Evolutionary conservation across 2,113 vertebrate species (phyloP).

Genomic region (Prunella himalayana): DNA sequence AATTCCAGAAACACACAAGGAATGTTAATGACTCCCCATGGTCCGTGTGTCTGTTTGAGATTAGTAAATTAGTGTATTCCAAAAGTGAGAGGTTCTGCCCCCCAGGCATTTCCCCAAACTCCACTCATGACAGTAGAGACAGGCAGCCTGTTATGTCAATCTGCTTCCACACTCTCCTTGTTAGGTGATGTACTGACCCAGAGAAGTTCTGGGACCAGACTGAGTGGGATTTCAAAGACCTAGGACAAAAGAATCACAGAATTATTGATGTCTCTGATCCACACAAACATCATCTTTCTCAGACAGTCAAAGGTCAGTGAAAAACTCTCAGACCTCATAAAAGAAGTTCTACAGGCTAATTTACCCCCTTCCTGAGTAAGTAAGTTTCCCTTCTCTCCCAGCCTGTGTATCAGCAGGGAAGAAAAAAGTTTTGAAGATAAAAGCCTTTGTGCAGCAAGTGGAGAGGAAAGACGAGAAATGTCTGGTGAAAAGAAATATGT

Average conservation of each 20-base stretch:
- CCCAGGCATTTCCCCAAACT: background rate
- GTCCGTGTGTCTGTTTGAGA: background rate
- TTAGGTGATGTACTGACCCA: background rate
- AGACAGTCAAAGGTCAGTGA: constrained; percentile 3
- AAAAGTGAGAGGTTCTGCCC: background rate
- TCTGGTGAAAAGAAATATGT: background rate
- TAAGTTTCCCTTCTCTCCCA: constrained; percentile 19
- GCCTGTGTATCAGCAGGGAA: constrained; percentile 2
- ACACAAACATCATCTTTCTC: constrained; percentile 32
- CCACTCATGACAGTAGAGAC: background rate
- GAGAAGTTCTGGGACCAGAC: constrained; percentile 1
- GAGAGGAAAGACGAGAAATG: background rate
- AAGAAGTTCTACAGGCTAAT: constrained; percentile 50
- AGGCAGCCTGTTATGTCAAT: background rate
- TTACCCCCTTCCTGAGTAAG: constrained; percentile 23
- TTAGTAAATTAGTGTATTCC: background rate
- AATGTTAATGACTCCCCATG: background rate
- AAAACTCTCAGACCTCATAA: constrained; percentile 30
- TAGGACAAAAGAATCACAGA: constrained; percentile 25
- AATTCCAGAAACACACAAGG: background rate
- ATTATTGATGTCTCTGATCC: constrained; percentile 42
- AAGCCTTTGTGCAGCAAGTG: background rate
- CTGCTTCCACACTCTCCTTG: background rate
- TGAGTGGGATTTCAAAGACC: constrained; percentile 30
- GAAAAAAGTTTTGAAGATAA: constrained; percentile 48